Percentiles rank a stretch among this genome's conserved stretches.
Evolutionary conservation across 2,113 vertebrate genomes (phyloP).

Genomic region (Odobenus rosmarus): DNA sequence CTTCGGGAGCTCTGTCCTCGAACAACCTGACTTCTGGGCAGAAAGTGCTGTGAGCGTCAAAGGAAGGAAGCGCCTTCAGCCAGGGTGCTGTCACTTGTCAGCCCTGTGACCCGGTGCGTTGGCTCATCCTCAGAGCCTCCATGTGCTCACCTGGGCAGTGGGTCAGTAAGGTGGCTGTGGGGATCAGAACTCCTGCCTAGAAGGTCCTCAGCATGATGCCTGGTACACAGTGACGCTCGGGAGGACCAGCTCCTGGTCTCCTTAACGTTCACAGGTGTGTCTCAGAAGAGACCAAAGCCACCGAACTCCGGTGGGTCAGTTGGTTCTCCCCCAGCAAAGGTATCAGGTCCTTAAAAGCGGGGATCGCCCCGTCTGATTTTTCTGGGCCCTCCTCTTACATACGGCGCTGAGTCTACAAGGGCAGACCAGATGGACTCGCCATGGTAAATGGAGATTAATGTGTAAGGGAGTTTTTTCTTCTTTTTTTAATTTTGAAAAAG

Average conservation of each 20-base stretch:
- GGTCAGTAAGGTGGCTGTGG: background rate
- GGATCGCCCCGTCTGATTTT: rapidly evolving
- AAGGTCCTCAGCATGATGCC: background rate
- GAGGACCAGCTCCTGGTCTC: rapidly evolving
- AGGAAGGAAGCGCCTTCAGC: background rate
- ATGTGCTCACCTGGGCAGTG: rapidly evolving
- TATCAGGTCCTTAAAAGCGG: rapidly evolving
- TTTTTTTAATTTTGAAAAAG: background rate
- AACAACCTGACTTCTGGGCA: background rate
- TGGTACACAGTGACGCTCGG: rapidly evolving
- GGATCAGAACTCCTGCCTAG: background rate
- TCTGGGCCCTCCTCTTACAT: background rate
- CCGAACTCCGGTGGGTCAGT: rapidly evolving
- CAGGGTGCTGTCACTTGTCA: background rate
- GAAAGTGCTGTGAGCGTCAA: background rate
- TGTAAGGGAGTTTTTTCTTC: background rate
- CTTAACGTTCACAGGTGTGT: rapidly evolving
- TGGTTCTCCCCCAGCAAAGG: background rate
- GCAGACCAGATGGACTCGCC: rapidly evolving
- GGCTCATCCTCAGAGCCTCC: background rate
- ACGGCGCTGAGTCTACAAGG: rapidly evolving
- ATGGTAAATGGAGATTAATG: background rate
- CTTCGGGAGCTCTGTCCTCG: background rate
- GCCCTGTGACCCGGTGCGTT: rapidly evolving
- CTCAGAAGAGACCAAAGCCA: background rate